Evolutionary conservation across 2,888 invertebrate genomes (phyloP), one percentile per base, ranked within the genome.

Genomic region (Trichogramma dendrolimi): DNA sequence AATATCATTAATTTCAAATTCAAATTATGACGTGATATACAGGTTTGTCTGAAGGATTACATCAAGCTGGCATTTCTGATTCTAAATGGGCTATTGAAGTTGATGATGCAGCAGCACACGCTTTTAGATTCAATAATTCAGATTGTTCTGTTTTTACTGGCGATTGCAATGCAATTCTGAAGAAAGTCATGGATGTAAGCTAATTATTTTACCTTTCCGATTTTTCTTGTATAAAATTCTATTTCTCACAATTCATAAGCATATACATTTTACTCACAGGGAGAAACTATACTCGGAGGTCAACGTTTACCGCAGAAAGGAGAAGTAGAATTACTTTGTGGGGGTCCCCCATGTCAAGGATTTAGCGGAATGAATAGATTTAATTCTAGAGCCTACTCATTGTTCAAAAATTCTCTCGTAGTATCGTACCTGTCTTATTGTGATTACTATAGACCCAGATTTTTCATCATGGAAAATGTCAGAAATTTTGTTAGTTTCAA

Each of bases 281-380:
- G 86, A 2, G 80, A 78, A 38, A 82, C 81, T 64, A 82, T 83
- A 60, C 74, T 74, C 4, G 80, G 80, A 14, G 85, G 84, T 0
- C 80, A 84, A 67, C 80, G 80, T 7, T 79, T 92, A 49, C 93
- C 93, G 0, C 80, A 82, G 75, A 88, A 86, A 73, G 92, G 92
- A 0, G 90, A 92, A 64, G 92, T 94, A 0, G 92, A 94, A 71
- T 78, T 94, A 62, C 78, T 94, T 42, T 90, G 91, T 72, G 94
- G 93, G 7, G 93, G 93, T 1, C 93, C 93, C 1, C 93, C 93
- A 0, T 94, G 93, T 74, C 93, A 94, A 79, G 93, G 93, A 4
- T 94, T 93, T 80, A 91, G 91, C 52, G 91, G 91, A 46, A 92
- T 93, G 92, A 94, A 94, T 78, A 81, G 92, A 57, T 94, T 93